A percentile compares a stretch with the other conserved stretches of the same genome.
phyloP scores from a whole-genome alignment of 92 coral and sea anemone species.

The Hydrozoanthus gracilis region DNA sequence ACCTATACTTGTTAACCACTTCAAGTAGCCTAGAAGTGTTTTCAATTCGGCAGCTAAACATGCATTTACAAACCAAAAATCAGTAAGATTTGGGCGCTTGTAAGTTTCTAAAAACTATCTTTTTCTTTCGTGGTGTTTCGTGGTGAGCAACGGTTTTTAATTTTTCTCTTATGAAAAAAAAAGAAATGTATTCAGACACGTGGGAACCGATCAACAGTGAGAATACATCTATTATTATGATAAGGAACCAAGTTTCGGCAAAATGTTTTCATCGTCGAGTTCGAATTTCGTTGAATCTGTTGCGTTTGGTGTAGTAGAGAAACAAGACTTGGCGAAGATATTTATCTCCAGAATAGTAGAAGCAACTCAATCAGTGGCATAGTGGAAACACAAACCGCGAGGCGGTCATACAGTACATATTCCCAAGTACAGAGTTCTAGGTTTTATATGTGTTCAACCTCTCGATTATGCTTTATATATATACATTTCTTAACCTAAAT shows the following conservation, averaged over 20 bases:
- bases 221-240: conserved; percentile 23
- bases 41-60: too few relatives aligned
- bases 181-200: neutral
- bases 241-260: conserved; percentile 20
- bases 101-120: neutral
- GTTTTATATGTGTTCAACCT: conserved; percentile 6
- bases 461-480: neutral
- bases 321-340: neutral
- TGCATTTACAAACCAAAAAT: too few relatives aligned
- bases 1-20: too few relatives aligned
- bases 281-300: conserved; percentile 4
- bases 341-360: conserved; percentile 7
- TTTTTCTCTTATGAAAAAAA: too few relatives aligned
- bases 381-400: neutral
- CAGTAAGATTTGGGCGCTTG: too few relatives aligned
- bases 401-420: neutral
- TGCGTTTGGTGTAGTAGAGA: conserved; percentile 13
- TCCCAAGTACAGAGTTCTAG: conserved; percentile 27
- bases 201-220: conserved; percentile 3
- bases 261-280: conserved; percentile 9
- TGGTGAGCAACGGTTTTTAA: neutral
- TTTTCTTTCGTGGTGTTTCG: neutral
- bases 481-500: conserved; percentile 22
- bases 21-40: too few relatives aligned
- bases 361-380: neutral